phyloP scores from a whole-genome alignment of 2,888 invertebrate genomes.

The Phasia obesa region DNA sequence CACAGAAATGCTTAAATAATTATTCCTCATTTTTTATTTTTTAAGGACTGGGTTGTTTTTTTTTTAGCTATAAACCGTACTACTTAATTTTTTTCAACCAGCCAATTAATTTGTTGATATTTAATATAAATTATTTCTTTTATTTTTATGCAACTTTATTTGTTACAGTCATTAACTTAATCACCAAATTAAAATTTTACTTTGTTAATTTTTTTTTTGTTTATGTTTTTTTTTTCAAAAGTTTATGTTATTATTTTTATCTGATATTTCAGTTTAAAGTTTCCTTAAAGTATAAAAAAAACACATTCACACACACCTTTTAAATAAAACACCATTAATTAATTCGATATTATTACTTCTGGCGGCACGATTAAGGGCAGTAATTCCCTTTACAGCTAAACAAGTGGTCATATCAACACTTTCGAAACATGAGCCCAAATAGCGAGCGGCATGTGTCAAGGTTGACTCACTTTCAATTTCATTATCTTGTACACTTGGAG shows the following conservation, averaged over 20 bases:
- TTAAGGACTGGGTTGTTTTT: too few species aligned
- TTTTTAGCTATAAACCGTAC: too few species aligned
- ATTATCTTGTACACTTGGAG: conserved; percentile 81
- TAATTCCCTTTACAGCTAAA: conserved; percentile 85
- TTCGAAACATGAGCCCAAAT: conserved; percentile 82
- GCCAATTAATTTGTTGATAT: too few species aligned
- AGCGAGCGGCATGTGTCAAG: conserved; percentile 80
- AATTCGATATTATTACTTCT: conserved; percentile 84
- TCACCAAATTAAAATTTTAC: too few species aligned
- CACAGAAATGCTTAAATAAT: too few species aligned
- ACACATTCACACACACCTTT: conserved; percentile 81
- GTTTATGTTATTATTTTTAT: too few species aligned
- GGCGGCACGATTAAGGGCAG: conserved; percentile 84
- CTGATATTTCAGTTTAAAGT: not conserved
- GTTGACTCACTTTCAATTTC: conserved; percentile 83
- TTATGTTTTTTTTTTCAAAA: not conserved
- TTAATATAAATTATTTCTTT: too few species aligned
- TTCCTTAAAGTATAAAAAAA: not conserved
- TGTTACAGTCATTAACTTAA: too few species aligned
- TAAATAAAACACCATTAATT: conserved; percentile 85
- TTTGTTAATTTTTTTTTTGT: too few species aligned
- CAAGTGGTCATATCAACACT: conserved; percentile 84
- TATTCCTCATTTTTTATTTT: too few species aligned
- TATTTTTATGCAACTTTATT: too few species aligned
- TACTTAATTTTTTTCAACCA: too few species aligned